Evolutionary conservation across 1,140 invertebrate species (phyloP), one percentile per base, ranked within the genome.

Genomic region (Heterodera schachtii): DNA sequence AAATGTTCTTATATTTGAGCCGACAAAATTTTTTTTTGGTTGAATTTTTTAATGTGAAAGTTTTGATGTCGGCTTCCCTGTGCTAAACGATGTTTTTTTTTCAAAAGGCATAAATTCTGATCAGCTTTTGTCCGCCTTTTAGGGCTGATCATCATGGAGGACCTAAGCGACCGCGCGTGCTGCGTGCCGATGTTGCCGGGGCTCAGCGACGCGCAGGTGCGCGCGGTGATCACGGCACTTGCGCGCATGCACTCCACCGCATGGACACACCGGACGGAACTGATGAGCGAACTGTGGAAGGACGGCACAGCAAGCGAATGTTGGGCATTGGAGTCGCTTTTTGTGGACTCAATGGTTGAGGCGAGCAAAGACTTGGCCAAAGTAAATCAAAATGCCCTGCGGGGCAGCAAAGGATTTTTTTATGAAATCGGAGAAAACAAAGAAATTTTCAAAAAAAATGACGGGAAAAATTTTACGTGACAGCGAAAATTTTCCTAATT

Each of bases 111-210:
- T n/a, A n/a, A n/a, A n/a, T n/a, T n/a, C n/a, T n/a, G n/a, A n/a
- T n/a, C n/a, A n/a, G n/a, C n/a, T n/a, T n/a, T n/a, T n/a, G n/a
- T n/a, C n/a, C n/a, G n/a, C n/a, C n/a, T n/a, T n/a, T n/a, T n/a
- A 60, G 85, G 85, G 11, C 46, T 86, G 47, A 82, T 86, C 21
- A 85, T 86, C 9, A 84, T 86, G 52, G 85, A 86, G 77, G 85
- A 86, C 66, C 44, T 86, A 4, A 87, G 75, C 3, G n/a, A 19
- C 21, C n/a, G 43, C 71, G 77, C 82, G 1, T 43, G 21, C n/a
- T 70, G 81, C 13, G 76, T 75, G 31, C 70, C 69, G n/a, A 79
- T 86, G 80, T 57, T 86, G 69, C 85, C 85, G 3, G 85, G 85
- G 3, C 80, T 86, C 52, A 87, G 47, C 66, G 74, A 86, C 47